Conservation (phyloP, 1,140 invertebrate genomes). For the Achatina immaculata region DNA sequence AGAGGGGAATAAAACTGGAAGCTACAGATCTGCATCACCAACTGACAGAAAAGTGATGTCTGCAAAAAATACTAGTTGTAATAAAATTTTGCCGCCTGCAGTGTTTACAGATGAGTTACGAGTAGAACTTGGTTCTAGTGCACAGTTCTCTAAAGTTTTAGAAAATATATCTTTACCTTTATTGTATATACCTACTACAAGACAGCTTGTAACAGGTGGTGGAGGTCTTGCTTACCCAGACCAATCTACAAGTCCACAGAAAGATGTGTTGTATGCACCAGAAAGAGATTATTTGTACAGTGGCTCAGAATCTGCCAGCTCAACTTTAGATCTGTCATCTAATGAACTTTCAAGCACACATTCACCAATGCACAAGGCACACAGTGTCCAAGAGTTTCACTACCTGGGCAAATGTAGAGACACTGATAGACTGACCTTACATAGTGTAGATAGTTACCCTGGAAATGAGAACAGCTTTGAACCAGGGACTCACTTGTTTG, state of each 20-base stretch:
- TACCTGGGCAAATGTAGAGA: conserved; percentile 52
- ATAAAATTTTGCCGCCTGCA: not conserved
- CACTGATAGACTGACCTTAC: conserved; percentile 52
- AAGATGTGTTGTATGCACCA: conserved; percentile 8
- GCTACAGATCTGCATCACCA: not conserved
- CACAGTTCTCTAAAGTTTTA: conserved; percentile 60
- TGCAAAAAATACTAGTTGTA: not conserved
- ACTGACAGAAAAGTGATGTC: conserved; percentile 7
- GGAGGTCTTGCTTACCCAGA: not conserved
- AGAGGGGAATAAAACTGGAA: conserved; percentile 10
- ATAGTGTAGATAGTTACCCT: conserved; percentile 54
- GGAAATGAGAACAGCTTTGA: conserved; percentile 3
- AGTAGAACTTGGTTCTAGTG: conserved; percentile 54
- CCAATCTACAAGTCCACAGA: conserved; percentile 11
- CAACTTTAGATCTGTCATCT: conserved; percentile 29
- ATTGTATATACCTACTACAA: conserved; percentile 66
- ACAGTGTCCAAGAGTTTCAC: conserved; percentile 39
- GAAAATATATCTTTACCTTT: conserved; percentile 63
- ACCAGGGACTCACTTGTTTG: conserved; percentile 61
- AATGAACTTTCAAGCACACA: conserved; percentile 26
- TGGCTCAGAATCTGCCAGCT: conserved; percentile 24
- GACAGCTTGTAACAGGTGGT: conserved; percentile 52
- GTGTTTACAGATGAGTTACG: conserved; percentile 54
- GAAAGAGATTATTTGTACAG: conserved; percentile 29
- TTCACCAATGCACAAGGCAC: conserved; percentile 35